Evolutionary conservation across 2,888 invertebrate genomes (phyloP).

Genomic region (Rugalucina vietnamica): DNA sequence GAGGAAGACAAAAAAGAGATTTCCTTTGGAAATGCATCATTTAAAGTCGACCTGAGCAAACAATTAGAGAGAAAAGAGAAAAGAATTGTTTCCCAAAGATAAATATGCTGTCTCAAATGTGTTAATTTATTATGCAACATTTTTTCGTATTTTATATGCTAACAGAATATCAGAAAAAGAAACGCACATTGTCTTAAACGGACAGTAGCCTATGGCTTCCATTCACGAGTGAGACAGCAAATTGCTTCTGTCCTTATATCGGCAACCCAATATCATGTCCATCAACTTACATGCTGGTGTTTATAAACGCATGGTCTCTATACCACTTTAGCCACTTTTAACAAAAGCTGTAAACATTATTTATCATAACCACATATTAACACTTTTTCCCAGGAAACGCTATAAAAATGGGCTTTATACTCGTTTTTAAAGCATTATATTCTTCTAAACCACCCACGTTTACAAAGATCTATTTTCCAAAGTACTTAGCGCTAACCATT

Average conservation of each 20-base stretch:
- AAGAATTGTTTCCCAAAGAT: neutral
- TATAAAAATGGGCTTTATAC: neutral
- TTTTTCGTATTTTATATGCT: neutral
- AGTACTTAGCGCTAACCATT: neutral
- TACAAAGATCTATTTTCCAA: neutral
- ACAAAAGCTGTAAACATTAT: neutral
- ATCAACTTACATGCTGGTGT: too few species aligned
- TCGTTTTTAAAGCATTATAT: neutral
- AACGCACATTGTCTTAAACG: too few species aligned
- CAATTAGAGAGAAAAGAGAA: neutral
- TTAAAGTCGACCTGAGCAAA: neutral
- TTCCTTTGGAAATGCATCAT: neutral
- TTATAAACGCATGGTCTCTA: too few species aligned
- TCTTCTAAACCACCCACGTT: neutral
- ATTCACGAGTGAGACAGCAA: too few species aligned
- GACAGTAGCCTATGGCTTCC: too few species aligned
- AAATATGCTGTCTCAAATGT: neutral
- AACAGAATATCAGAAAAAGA: too few species aligned
- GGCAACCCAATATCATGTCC: too few species aligned
- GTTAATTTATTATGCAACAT: neutral
- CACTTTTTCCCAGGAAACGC: neutral
- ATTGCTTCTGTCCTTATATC: too few species aligned
- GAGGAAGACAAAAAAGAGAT: slow-evolving; percentile 9
- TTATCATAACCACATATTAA: neutral
- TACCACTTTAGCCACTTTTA: too few species aligned